Evolutionary conservation across 2,888 invertebrate genomes (phyloP).

Genomic region (Spodoptera exigua): DNA sequence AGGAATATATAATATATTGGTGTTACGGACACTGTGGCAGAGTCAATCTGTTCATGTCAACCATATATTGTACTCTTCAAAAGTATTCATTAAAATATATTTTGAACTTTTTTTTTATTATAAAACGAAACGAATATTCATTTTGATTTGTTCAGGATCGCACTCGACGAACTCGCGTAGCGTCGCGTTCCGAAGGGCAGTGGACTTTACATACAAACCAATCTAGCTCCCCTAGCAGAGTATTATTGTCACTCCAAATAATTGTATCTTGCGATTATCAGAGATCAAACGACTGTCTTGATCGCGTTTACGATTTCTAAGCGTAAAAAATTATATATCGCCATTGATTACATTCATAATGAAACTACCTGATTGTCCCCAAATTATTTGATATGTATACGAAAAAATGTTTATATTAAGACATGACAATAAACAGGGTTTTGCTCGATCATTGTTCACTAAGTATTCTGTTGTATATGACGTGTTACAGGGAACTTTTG

Average conservation of each 20-base stretch:
- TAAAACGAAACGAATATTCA: constrained; percentile 57
- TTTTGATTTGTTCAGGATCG: constrained; percentile 63
- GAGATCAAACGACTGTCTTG: constrained; percentile 56
- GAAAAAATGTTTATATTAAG: constrained; percentile 68
- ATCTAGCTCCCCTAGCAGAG: constrained; percentile 73
- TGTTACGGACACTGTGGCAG: constrained; percentile 72
- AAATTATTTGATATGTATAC: constrained; percentile 82
- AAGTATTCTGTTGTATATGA: constrained; percentile 44
- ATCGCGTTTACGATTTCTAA: constrained; percentile 59
- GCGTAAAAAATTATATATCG: constrained; percentile 62
- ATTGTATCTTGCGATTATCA: constrained; percentile 53
- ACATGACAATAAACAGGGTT: constrained; percentile 58
- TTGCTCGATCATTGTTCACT: constrained; percentile 81
- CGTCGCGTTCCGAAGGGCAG: constrained; percentile 45
- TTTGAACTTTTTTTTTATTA: constrained; percentile 67
- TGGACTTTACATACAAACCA: constrained; percentile 60
- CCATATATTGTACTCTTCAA: constrained; percentile 70
- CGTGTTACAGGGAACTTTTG: constrained; percentile 64
- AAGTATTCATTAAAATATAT: constrained; percentile 70
- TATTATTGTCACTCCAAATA: constrained; percentile 76
- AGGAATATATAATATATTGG: constrained; percentile 78
- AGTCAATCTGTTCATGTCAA: constrained; percentile 62
- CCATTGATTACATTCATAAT: constrained; percentile 57
- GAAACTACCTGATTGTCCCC: constrained; percentile 64
- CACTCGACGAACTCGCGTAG: constrained; percentile 30